phyloP scores from a whole-genome alignment of 2,113 vertebrate genomes.

The Alouatta palliata region DNA sequence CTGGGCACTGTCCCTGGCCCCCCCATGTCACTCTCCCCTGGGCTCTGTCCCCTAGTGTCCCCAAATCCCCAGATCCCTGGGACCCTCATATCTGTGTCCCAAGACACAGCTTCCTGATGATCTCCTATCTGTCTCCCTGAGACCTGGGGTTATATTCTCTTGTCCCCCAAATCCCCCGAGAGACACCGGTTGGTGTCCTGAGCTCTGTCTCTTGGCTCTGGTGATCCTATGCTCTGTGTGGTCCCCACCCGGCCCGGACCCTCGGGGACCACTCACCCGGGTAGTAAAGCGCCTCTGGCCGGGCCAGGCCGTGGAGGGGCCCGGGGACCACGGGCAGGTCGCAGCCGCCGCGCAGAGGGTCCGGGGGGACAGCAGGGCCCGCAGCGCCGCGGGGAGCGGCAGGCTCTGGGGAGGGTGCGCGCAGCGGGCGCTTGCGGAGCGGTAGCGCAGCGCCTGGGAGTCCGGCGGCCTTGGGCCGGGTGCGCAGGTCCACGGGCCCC shows the following conservation, averaged over 20 bases:
- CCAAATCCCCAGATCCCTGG: not conserved
- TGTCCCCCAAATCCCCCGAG: not conserved
- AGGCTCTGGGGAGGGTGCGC: conserved; percentile 61
- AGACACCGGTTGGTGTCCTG: not conserved
- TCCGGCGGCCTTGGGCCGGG: conserved; percentile 65
- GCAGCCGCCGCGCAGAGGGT: conserved; percentile 35
- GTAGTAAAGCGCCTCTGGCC: conserved; percentile 75
- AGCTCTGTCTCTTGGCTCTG: not conserved
- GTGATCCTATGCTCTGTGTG: not conserved
- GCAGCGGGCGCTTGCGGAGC: conserved; percentile 76
- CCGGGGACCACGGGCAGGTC: conserved; percentile 3
- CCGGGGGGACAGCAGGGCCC: not conserved
- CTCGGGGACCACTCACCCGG: conserved; percentile 70
- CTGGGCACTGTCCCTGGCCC: not conserved
- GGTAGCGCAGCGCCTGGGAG: conserved; percentile 66
- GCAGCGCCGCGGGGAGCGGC: conserved; percentile 39
- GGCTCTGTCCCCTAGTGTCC: not conserved
- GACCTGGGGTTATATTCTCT: not conserved
- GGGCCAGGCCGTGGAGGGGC: conserved; percentile 55
- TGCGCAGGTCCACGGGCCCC: conserved; percentile 80
- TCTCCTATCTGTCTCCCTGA: not conserved
- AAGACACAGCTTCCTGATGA: not conserved
- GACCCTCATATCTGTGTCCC: not conserved
- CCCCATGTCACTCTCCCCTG: not conserved
- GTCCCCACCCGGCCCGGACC: not conserved